Conservation (phyloP, 1,140 invertebrate genomes). For the Brachionus plicatilis region DNA sequence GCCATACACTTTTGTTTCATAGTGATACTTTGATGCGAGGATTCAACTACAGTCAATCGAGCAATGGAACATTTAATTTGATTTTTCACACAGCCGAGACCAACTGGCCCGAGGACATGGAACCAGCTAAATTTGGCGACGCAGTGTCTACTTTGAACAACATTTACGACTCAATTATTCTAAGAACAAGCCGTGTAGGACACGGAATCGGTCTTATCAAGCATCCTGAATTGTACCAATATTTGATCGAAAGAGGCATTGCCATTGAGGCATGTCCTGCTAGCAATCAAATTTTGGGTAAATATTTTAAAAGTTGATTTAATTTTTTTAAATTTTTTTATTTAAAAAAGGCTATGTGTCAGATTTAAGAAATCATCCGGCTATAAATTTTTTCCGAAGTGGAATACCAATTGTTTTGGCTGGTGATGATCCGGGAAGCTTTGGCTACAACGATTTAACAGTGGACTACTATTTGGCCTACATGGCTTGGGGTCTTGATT, state of each 20-base stretch:
- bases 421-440: slow-evolving; percentile 45
- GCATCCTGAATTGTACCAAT: slow-evolving; percentile 44
- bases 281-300: slow-evolving; percentile 45
- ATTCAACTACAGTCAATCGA: slow-evolving; percentile 21
- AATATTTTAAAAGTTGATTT: background rate
- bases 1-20: slow-evolving; percentile 44
- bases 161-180: slow-evolving; percentile 44
- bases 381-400: slow-evolving; percentile 43
- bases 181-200: slow-evolving; percentile 44
- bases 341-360: slow-evolving; percentile 41
- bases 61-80: slow-evolving; percentile 42
- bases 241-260: slow-evolving; percentile 43
- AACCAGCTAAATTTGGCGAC: slow-evolving; percentile 42
- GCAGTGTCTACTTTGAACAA: slow-evolving; percentile 43
- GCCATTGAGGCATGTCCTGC: slow-evolving; percentile 45
- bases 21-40: slow-evolving; percentile 40
- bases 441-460: slow-evolving; percentile 46
- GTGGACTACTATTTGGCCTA: slow-evolving; percentile 46
- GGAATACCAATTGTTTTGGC: slow-evolving; percentile 46
- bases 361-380: slow-evolving; percentile 46
- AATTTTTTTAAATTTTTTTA: background rate
- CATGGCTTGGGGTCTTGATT: slow-evolving; percentile 45
- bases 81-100: slow-evolving; percentile 45
- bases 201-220: slow-evolving; percentile 45
- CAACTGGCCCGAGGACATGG: slow-evolving; percentile 45